Base-by-base conservation (phyloP, 2,888 invertebrate genomes). In the Tenthredo amoena region DNA sequence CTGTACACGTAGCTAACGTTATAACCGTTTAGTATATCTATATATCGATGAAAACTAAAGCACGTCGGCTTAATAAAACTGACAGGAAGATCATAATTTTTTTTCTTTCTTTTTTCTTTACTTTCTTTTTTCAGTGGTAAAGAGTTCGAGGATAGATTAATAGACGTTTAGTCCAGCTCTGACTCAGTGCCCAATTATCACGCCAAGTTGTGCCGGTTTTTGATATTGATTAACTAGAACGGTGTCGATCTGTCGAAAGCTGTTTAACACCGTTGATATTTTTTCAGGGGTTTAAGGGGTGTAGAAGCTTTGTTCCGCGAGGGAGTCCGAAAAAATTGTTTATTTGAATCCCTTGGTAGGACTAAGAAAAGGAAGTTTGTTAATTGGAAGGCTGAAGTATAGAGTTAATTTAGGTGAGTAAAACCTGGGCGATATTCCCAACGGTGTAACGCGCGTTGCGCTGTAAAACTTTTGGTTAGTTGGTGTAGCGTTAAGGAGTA, bases 81-180 rank as follows among this genome's bases (percentile, higher is more conserved):
- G 83, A 83, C 65, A 15, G 55, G 55, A 55, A n/a, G 43, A 62
- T 62, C 68, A 68, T 47, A 26, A 26, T 26, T 34, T 9, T 43
- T 34, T n/a, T 58, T 62, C 26, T 40, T 58, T 58, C 18, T 1
- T 65, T 31, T 50, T 77, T 47, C 40, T 12, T n/a, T n/a, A n/a
- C 9, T 21, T 26, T 50, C 21, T 76, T 26, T 47, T 26, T 47
- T 47, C 26, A 4, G 62, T 62, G 43, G 81, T 81, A 81, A 81
- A 81, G 62, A 81, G 81, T 81, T 81, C 6, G 5, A 83, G 21
- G 50, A 37, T 65, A 62, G 43, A 62, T 81, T 62, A 65, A 81
- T 81, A 58, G 83, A 68, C 83, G 71, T 68, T 83, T 71, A 83
- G 83, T 31, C n/a, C 0, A 21, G 18, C 31, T 65, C 31, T 9